phyloP scores from a whole-genome alignment of 2,888 invertebrate species.

The Autographa pulchrina region DNA sequence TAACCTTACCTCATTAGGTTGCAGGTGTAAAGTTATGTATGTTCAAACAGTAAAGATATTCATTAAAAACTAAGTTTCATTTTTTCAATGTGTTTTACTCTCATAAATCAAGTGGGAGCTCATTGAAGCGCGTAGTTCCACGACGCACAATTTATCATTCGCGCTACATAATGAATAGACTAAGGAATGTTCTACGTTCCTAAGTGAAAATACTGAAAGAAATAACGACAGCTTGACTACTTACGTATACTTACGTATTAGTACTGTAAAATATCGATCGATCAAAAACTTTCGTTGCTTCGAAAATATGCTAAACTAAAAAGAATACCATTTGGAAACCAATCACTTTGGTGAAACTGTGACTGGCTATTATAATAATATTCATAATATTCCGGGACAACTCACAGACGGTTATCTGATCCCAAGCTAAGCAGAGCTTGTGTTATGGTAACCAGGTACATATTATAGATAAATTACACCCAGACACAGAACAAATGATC shows the following conservation, averaged over 20 bases:
- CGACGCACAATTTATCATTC: constrained; percentile 36
- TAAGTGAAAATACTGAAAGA: constrained; percentile 49
- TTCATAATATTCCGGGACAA: too few species aligned
- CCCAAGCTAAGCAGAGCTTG: too few species aligned
- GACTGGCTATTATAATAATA: too few species aligned
- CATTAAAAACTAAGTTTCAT: constrained; percentile 26
- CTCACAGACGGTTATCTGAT: too few species aligned
- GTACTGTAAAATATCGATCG: constrained; percentile 21
- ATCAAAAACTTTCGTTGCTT: constrained; percentile 25
- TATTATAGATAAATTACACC: too few species aligned
- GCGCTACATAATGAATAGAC: constrained; percentile 26
- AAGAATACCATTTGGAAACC: not conserved
- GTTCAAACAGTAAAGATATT: constrained; percentile 21
- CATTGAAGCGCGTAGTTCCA: constrained; percentile 44
- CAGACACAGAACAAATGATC: too few species aligned
- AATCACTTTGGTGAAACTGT: not conserved
- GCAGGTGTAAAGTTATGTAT: constrained; percentile 14
- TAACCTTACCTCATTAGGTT: not conserved
- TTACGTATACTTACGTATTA: too few species aligned
- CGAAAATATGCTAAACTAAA: constrained; percentile 24
- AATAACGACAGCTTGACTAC: constrained; percentile 33
- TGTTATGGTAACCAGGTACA: too few species aligned
- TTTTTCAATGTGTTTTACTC: constrained; percentile 21
- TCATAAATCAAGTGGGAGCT: constrained; percentile 45
- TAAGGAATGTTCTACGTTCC: constrained; percentile 34